phyloP scores from a whole-genome alignment of 2,797 vertebrate species.

The Gobio occitaniae region DNA sequence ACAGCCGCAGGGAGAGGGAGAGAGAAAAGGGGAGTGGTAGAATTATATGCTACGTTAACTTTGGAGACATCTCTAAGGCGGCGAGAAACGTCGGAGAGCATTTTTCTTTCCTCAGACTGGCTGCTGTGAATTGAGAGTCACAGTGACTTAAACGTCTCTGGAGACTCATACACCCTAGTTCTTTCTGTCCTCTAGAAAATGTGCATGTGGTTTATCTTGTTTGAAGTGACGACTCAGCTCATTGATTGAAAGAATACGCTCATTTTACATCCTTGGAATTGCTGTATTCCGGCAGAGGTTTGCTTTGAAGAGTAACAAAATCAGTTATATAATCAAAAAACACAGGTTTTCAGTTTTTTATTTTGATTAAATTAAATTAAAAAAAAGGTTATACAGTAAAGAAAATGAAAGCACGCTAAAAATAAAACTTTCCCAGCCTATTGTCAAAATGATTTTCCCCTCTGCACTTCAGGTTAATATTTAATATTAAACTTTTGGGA shows the following conservation, averaged over 20 bases:
- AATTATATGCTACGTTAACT: conserved; percentile 78
- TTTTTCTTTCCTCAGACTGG: conserved; percentile 54
- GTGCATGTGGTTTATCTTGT: conserved; percentile 42
- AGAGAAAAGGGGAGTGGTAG: conserved; percentile 68
- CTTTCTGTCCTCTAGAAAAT: conserved; percentile 52
- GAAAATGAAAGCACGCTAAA: background rate
- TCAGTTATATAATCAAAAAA: conserved; percentile 12
- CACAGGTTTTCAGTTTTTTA: background rate
- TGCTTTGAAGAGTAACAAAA: conserved; percentile 24
- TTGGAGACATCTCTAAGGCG: conserved; percentile 73
- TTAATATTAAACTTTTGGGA: conserved; percentile 59
- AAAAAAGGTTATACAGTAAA: conserved; percentile 9
- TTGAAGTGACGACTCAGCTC: conserved; percentile 40
- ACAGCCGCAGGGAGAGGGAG: conserved; percentile 60
- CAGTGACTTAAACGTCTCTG: conserved; percentile 55
- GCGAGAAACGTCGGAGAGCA: conserved; percentile 64
- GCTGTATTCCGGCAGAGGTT: conserved; percentile 9
- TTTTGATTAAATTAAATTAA: background rate
- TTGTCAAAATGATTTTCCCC: conserved; percentile 59
- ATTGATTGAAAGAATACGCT: conserved; percentile 16
- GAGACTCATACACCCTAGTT: conserved; percentile 49
- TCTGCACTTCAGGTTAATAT: conserved; percentile 55
- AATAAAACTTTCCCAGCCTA: conserved; percentile 38
- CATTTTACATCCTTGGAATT: conserved; percentile 10
- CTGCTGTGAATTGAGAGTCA: conserved; percentile 60